Evolutionary conservation across 2,113 vertebrate genomes (phyloP), one percentile per base, ranked within the genome.

Genomic region (Callospermophilus lateralis): DNA sequence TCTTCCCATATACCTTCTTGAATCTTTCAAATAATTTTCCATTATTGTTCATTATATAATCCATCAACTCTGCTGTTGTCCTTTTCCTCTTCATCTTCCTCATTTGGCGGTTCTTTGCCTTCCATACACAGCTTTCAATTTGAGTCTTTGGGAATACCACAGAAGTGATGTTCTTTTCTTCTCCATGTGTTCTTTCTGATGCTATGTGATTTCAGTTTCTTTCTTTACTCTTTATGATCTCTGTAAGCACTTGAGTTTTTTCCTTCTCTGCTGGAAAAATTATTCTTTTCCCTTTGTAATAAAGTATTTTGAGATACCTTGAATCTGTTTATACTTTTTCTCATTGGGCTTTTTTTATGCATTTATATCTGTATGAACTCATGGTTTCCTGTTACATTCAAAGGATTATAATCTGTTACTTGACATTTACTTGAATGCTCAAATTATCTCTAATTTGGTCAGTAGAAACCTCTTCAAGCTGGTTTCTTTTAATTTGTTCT

Each of bases 1-100:
- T 67, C 17, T 93, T 93, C 32, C 24, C 19, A 32, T 20, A 34
- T 81, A 72, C 30, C 34, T 39, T 96, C 17, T 81, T 37, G 20
- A 88, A 94, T 73, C 12, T 19, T 90, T 34, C 80, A 74, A 78
- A 51, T 80, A 70, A 19, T n/a, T 95, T 96, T 73, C 34, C 12
- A n/a, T 86, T 84, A 8, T 88, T 58, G 22, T 80, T 26, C 34
- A 67, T 95, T 95, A 17, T 83, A 48, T 88, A 73, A 77, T 83
- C 16, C 42, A 28, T 94, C 4, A 0, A 17, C 48, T 84, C 13
- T 53, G 30, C 78, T 67, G 3, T 89, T 92, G 28, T 45, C 45
- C 84, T 90, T 68, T 81, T 72, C 65, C 61, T 53, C 51, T 53
- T 53, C 51, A 2, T 53, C 51, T 17, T 53, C 73, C 0, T 86